Base-by-base conservation (phyloP, 2,797 vertebrate species). In the Sphenopsis melanotis region DNA sequence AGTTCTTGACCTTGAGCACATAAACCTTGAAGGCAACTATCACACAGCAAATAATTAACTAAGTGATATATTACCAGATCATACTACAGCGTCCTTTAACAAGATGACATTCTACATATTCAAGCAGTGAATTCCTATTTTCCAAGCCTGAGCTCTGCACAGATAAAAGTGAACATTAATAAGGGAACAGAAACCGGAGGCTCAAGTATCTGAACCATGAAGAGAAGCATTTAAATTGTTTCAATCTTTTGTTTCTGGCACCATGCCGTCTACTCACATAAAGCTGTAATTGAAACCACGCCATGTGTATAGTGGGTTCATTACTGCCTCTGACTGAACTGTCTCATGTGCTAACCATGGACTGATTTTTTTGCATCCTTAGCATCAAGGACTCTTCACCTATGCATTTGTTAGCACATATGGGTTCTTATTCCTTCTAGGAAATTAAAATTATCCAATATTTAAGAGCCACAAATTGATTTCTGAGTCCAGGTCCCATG, bases 271-370 rank as follows among this genome's bases (percentile, higher is more conserved):
- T 96, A 36, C 96, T 95, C 97, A 60, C 75, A 97, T 89, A 95
- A 96, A 97, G 96, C 96, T 94, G 94, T 97, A 98, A 98, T 92
- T 96, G 97, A 98, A 97, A 97, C 96, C 97, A 94, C 75, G 95
- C 79, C 82, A 97, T 76, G 82, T 96, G 90, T 93, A 91, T 84
- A 96, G 86, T 47, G 95, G 90, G 70, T 92, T 97, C 97, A 95
- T 97, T 97, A 97, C 94, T 80, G 93, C 11, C 71, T 90, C 86
- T 93, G 92, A 87, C 89, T 79, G 88, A 96, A 90, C 30, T 64
- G 46, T 85, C 96, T 95, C 87, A 60, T 89, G 95, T 93, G 94
- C 21, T 81, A 96, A 80, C 95, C 96, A 96, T 95, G 83, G 65
- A 64, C 95, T 81, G 89, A 95, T 88, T 69, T 93, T 60, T 94